Evolutionary conservation across 2,113 vertebrate genomes (phyloP).

Genomic region (Mormyrus lacerda): DNA sequence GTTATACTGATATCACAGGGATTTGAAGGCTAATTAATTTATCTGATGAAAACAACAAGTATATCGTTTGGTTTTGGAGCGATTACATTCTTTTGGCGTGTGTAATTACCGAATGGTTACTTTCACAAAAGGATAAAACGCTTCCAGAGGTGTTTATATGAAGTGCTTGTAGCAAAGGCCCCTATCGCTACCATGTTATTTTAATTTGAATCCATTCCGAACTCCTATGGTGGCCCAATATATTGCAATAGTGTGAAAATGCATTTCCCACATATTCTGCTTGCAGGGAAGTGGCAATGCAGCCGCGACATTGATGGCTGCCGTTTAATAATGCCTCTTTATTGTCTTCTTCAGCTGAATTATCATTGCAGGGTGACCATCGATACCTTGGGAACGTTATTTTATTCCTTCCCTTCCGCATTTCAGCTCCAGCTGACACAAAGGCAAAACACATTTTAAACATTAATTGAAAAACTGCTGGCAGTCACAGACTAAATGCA

Average conservation of each 20-base stretch:
- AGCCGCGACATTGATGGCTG: neutral
- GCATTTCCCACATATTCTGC: neutral
- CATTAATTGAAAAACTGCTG: neutral
- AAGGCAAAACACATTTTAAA: neutral
- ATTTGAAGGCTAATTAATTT: conserved; percentile 69
- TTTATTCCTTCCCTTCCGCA: neutral
- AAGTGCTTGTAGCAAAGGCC: conserved; percentile 4
- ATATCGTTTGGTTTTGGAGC: conserved; percentile 39
- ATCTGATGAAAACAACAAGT: conserved; percentile 58
- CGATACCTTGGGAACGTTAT: neutral
- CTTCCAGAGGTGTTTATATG: conserved; percentile 36
- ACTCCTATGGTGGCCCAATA: conserved; percentile 8
- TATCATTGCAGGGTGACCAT: neutral
- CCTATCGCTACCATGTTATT: conserved; percentile 7
- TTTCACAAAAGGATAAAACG: conserved; percentile 46
- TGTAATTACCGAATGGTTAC: conserved; percentile 49
- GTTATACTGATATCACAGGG: conserved; percentile 57
- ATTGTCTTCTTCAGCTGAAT: conserved; percentile 11
- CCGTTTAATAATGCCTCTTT: neutral
- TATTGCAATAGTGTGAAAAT: neutral
- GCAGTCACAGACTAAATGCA: neutral
- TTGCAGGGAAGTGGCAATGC: neutral
- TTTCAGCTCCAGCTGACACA: conserved; percentile 2
- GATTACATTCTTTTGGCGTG: conserved; percentile 47
- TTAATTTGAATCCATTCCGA: conserved; percentile 11